Conservation (phyloP, 2,888 invertebrate species). For the Meghimatium bilineatum region DNA sequence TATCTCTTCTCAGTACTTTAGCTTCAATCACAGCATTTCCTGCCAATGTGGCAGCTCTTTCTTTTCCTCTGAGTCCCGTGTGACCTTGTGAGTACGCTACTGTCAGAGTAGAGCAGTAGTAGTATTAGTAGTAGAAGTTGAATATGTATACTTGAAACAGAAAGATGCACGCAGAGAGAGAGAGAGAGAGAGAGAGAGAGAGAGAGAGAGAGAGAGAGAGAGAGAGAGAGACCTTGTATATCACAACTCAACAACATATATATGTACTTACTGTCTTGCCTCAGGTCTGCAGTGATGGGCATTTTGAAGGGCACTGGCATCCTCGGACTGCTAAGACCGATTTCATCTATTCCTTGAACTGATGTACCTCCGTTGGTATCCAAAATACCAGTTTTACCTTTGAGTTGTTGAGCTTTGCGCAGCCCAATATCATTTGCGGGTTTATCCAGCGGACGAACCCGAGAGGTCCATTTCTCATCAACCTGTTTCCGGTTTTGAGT, state of each 20-base stretch:
- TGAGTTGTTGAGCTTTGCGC: background rate
- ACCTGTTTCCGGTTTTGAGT: background rate
- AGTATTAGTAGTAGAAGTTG: too few relatives aligned
- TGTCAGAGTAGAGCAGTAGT: too few relatives aligned
- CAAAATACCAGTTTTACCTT: background rate
- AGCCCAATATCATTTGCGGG: background rate
- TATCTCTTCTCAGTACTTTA: too few relatives aligned
- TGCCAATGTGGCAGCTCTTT: too few relatives aligned
- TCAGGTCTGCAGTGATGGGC: slow-evolving; percentile 32
- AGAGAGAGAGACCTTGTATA: background rate
- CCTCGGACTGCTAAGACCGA: slow-evolving; percentile 2
- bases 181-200: background rate
- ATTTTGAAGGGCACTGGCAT: slow-evolving; percentile 26
- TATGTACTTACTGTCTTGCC: slow-evolving; percentile 34
- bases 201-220: slow-evolving; percentile 32
- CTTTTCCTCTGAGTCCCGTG: too few relatives aligned
- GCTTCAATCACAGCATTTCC: too few relatives aligned
- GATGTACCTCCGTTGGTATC: background rate
- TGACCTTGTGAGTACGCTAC: too few relatives aligned
- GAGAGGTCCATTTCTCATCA: background rate
- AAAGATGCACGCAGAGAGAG: too few relatives aligned
- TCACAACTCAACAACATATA: too few relatives aligned
- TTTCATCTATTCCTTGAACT: background rate
- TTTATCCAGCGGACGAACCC: background rate
- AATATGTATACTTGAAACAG: too few relatives aligned